Percentiles rank a stretch among this genome's conserved stretches.
Evolutionary conservation across 92 coral and sea anemone genomes (phyloP).

Genomic region (Diadumene lineata): DNA sequence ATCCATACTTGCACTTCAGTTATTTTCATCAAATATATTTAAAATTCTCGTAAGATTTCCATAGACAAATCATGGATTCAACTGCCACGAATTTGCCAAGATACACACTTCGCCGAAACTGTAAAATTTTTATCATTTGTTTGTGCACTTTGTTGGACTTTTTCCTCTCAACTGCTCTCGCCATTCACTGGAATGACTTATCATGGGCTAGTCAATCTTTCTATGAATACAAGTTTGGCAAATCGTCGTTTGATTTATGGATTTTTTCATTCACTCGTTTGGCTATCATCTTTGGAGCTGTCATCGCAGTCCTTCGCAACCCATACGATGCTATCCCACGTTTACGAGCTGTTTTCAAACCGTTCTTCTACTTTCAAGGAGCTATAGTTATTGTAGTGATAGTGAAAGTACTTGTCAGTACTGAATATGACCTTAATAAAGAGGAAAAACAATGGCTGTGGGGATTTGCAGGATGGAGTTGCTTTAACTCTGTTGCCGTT

Average conservation of each 20-base stretch:
- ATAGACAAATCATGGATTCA: constrained; percentile 7
- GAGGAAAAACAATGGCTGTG: constrained; percentile 63
- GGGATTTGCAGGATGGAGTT: constrained; percentile 67
- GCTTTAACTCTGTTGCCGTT: constrained; percentile 44
- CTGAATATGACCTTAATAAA: constrained; percentile 64
- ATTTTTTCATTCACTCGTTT: constrained; percentile 59
- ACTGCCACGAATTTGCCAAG: neutral
- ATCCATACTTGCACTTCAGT: neutral
- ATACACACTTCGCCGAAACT: neutral
- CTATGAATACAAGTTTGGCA: constrained; percentile 66
- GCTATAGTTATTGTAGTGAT: constrained; percentile 59
- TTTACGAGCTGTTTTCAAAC: constrained; percentile 46
- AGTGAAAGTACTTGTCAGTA: constrained; percentile 76
- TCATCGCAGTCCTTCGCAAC: constrained; percentile 56
- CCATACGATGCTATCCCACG: constrained; percentile 70
- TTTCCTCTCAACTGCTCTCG: constrained; percentile 47
- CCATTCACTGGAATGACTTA: constrained; percentile 65
- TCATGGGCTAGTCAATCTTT: constrained; percentile 31
- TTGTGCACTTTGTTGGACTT: constrained; percentile 47
- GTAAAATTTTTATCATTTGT: constrained; percentile 2
- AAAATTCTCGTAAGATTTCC: neutral
- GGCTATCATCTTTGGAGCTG: constrained; percentile 62
- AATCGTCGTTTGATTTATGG: constrained; percentile 85
- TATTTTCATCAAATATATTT: neutral
- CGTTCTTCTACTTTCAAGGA: constrained; percentile 52